phyloP scores from a whole-genome alignment of 2,113 vertebrate species.

The Sinocyclocheilus anophthalmus region DNA sequence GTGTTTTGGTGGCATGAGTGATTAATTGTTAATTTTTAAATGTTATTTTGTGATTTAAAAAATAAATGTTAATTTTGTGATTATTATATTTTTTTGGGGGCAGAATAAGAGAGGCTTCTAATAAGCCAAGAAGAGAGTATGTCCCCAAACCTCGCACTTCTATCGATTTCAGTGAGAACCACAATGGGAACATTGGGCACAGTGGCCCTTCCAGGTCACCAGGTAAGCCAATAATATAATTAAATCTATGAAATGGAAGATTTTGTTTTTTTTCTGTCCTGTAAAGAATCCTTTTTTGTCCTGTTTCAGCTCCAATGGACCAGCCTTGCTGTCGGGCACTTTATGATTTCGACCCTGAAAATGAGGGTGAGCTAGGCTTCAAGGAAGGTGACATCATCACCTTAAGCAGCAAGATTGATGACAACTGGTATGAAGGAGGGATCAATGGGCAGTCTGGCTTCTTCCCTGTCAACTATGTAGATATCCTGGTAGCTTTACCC shows the following conservation, averaged over 20 bases:
- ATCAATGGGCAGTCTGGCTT: constrained; percentile 96
- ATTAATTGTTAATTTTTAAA: neutral
- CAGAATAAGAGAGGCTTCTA: constrained; percentile 91
- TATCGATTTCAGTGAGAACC: constrained; percentile 89
- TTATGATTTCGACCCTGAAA: constrained; percentile 98
- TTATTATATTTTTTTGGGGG: constrained; percentile 32
- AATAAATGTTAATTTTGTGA: neutral
- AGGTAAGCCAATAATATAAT: constrained; percentile 75
- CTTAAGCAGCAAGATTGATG: constrained; percentile 97
- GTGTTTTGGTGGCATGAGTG: neutral
- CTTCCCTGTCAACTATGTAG: constrained; percentile 98
- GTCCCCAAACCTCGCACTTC: constrained; percentile 89
- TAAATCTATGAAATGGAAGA: neutral
- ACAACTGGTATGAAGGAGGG: constrained; percentile 99
- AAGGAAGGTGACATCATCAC: constrained; percentile 98
- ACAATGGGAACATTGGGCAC: constrained; percentile 89
- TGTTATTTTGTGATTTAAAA: too few species aligned
- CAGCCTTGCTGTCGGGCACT: constrained; percentile 95
- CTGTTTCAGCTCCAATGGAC: constrained; percentile 82
- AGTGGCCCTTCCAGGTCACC: constrained; percentile 84
- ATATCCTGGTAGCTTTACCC: constrained; percentile 94
- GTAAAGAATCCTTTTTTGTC: neutral
- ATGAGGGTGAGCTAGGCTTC: constrained; percentile 97
- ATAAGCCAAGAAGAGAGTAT: constrained; percentile 89
- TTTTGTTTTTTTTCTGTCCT: neutral